Evolutionary conservation across 2,113 vertebrate species (phyloP).

Genomic region (Rhizomys pruinosus): DNA sequence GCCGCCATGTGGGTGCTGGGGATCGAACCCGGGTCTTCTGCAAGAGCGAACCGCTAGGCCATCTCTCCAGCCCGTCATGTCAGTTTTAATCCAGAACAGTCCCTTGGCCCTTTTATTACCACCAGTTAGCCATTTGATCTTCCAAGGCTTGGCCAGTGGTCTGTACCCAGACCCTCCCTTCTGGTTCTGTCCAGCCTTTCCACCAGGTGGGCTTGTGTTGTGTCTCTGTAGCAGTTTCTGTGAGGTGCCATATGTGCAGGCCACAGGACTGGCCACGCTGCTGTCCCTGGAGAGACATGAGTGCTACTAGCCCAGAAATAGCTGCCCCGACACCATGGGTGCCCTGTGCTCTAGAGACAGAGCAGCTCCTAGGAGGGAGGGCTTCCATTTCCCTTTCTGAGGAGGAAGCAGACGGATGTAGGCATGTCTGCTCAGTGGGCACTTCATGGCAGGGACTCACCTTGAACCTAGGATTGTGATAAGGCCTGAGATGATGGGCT

Average conservation of each 20-base stretch:
- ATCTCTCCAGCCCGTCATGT: no score
- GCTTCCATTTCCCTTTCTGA: background rate
- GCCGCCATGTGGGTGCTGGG: no score
- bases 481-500: background rate
- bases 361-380: background rate
- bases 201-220: rapidly evolving
- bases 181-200: background rate
- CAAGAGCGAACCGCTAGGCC: no score
- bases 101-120: rapidly evolving
- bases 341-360: background rate
- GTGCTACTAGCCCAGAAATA: background rate
- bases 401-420: background rate
- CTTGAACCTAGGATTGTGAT: rapidly evolving
- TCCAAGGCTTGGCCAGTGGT: background rate
- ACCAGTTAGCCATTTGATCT: background rate
- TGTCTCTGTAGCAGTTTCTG: background rate
- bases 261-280: rapidly evolving
- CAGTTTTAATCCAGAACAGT: background rate
- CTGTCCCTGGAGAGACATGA: background rate
- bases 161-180: rapidly evolving
- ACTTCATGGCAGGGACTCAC: background rate
- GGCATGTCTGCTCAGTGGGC: background rate
- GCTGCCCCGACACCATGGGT: no score
- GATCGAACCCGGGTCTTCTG: no score
- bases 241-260: background rate